These are phyloP conservation scores for Quadriops clusia DNA, from an alignment of 2,888 invertebrate species.

Conservation along the genomic window DNA sequence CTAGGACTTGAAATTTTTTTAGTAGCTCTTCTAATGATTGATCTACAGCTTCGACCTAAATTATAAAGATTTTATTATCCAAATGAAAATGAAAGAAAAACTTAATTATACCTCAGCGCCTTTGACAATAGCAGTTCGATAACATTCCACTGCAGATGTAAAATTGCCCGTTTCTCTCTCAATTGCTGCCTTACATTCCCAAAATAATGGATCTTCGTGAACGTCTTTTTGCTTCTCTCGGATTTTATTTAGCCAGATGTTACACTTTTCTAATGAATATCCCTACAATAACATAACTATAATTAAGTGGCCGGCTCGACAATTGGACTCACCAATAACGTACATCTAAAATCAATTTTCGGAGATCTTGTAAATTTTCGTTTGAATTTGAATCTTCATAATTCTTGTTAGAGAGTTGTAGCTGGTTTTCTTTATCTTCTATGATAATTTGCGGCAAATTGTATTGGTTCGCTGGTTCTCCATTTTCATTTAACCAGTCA, in stretches of 20 bases:
- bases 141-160: slow-evolving; percentile 45
- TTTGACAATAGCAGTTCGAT: slow-evolving; percentile 44
- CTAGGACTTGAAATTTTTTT: slow-evolving; percentile 46
- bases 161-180: slow-evolving; percentile 45
- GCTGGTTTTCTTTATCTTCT: slow-evolving; percentile 42
- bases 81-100: background rate
- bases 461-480: too few species aligned
- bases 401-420: slow-evolving; percentile 25
- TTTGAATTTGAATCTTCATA: too few species aligned
- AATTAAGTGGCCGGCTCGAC: too few species aligned
- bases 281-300: slow-evolving; percentile 34
- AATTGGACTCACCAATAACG: too few species aligned
- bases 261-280: slow-evolving; percentile 44
- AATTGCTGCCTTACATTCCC: slow-evolving; percentile 49
- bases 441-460: too few species aligned
- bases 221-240: slow-evolving; percentile 36
- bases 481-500: slow-evolving; percentile 42
- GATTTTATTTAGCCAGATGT: slow-evolving; percentile 44
- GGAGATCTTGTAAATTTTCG: too few species aligned
- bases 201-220: slow-evolving; percentile 40
- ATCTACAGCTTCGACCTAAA: slow-evolving; percentile 41
- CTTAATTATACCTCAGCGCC: slow-evolving; percentile 41
- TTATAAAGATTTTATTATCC: background rate
- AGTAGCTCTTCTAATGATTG: slow-evolving; percentile 43
- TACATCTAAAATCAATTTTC: slow-evolving; percentile 3